A percentile compares a stretch with the other conserved stretches of the same genome.
These are phyloP conservation scores for Drosophila guanche DNA, from an alignment of 1,140 invertebrate genomes.

Conservation along the genomic window DNA sequence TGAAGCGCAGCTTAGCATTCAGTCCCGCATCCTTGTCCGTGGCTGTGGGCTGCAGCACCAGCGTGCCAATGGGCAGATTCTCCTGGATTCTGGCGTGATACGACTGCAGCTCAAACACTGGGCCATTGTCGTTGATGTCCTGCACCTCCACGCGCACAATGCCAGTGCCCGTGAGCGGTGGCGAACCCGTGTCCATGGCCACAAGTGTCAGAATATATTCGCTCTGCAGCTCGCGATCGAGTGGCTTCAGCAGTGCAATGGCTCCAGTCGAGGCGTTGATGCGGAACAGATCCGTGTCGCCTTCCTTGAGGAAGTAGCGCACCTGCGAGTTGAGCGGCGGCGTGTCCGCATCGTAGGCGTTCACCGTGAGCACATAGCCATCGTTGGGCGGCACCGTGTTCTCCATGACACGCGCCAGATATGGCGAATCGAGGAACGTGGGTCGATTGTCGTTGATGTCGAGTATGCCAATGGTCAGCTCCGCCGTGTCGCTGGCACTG, in stretches of 20 bases:
- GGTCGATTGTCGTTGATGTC: slow-evolving; percentile 98
- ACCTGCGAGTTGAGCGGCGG: slow-evolving; percentile 94
- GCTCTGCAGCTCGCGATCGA: slow-evolving; percentile 92
- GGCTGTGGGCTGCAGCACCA: slow-evolving; percentile 89
- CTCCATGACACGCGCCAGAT: slow-evolving; percentile 96
- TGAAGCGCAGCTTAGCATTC: slow-evolving; percentile 93
- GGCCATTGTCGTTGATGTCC: slow-evolving; percentile 97
- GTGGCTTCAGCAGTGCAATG: slow-evolving; percentile 90
- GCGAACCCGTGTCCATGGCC: slow-evolving; percentile 96
- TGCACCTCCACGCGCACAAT: slow-evolving; percentile 94
- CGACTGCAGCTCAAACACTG: slow-evolving; percentile 91
- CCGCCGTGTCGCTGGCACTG: slow-evolving; percentile 87
- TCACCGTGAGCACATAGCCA: slow-evolving; percentile 91
- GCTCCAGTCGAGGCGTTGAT: slow-evolving; percentile 95
- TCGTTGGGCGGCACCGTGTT: slow-evolving; percentile 91
- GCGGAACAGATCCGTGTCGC: slow-evolving; percentile 93
- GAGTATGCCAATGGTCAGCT: slow-evolving; percentile 87
- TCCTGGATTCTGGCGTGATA: slow-evolving; percentile 91
- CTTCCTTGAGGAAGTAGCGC: slow-evolving; percentile 95
- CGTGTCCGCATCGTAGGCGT: slow-evolving; percentile 95
- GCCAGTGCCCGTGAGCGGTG: slow-evolving; percentile 94
- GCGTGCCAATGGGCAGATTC: slow-evolving; percentile 89
- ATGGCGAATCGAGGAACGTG: slow-evolving; percentile 95
- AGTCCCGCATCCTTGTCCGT: slow-evolving; percentile 92
- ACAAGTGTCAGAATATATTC: slow-evolving; percentile 93